Percentiles rank a stretch among this genome's conserved stretches.
Evolutionary conservation across 2,113 vertebrate species (phyloP).

Genomic region (Hypanus sabinus): DNA sequence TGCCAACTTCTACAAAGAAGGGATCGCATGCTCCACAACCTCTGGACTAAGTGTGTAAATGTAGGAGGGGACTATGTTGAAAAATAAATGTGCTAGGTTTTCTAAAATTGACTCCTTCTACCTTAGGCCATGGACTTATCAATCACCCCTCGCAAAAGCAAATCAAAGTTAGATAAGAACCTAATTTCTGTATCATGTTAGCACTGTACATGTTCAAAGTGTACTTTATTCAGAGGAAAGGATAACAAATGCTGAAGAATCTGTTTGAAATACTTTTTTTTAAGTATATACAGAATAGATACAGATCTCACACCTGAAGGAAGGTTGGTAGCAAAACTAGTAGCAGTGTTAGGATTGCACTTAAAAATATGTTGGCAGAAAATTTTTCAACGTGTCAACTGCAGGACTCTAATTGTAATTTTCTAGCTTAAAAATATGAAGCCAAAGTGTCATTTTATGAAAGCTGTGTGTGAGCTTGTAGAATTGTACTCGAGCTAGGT

Average conservation of each 20-base stretch:
- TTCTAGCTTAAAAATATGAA: conserved; percentile 3
- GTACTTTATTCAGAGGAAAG: neutral
- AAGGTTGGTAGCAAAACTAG: neutral
- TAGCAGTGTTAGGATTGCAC: neutral
- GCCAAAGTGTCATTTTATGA: neutral
- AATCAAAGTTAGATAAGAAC: neutral
- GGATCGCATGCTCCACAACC: too few relatives aligned
- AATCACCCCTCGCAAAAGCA: too few relatives aligned
- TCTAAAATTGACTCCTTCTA: too few relatives aligned
- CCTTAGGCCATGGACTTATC: too few relatives aligned
- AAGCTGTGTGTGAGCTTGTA: neutral
- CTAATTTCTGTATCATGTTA: neutral
- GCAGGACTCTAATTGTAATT: neutral
- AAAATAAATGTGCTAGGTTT: too few relatives aligned
- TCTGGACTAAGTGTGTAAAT: too few relatives aligned
- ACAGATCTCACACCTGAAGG: neutral
- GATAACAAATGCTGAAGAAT: neutral
- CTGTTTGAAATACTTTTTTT: neutral
- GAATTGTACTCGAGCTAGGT: neutral
- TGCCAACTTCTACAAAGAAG: too few relatives aligned
- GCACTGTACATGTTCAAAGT: neutral
- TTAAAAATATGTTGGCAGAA: neutral
- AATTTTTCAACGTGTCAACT: conserved; percentile 3
- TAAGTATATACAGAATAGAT: neutral
- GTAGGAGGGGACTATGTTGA: too few relatives aligned